These are phyloP conservation scores for Zophobas atratus DNA, from an alignment of 1,140 invertebrate genomes.

Conservation along the genomic window DNA sequence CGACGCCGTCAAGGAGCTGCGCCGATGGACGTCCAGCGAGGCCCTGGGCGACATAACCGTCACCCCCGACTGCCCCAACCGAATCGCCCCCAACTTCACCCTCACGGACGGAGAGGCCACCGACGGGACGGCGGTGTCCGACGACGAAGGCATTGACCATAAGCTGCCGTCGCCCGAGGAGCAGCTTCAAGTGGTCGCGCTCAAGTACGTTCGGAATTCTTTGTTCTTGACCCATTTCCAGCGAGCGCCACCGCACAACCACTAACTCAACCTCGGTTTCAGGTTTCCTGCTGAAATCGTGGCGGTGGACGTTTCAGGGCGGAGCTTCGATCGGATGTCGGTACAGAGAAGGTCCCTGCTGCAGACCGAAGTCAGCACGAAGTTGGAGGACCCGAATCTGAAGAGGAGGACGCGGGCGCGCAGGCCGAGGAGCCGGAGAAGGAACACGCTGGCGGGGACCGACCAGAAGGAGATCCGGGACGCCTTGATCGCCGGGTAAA, in stretches of 20 bases:
- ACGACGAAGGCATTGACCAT: slow-evolving; percentile 84
- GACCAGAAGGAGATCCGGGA: slow-evolving; percentile 89
- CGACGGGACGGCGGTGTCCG: slow-evolving; percentile 70
- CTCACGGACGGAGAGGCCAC: slow-evolving; percentile 70
- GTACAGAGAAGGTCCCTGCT: slow-evolving; percentile 84
- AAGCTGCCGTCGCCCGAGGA: slow-evolving; percentile 87
- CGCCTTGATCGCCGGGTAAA: slow-evolving; percentile 81
- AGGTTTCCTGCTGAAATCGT: slow-evolving; percentile 91
- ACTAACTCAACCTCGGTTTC: slow-evolving; percentile 44
- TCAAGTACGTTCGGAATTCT: slow-evolving; percentile 76
- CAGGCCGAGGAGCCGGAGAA: slow-evolving; percentile 83
- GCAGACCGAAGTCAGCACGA: slow-evolving; percentile 67
- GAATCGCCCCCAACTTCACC: slow-evolving; percentile 69
- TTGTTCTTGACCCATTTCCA: slow-evolving; percentile 38
- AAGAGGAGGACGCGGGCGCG: slow-evolving; percentile 81
- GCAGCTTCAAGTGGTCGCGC: slow-evolving; percentile 83
- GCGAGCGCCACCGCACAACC: slow-evolving; percentile 13
- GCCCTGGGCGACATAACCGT: slow-evolving; percentile 87
- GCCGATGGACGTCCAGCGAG: slow-evolving; percentile 88
- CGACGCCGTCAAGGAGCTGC: slow-evolving; percentile 82
- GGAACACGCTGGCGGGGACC: slow-evolving; percentile 91
- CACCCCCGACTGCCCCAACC: slow-evolving; percentile 79
- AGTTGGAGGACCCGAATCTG: slow-evolving; percentile 71
- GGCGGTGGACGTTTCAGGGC: slow-evolving; percentile 88
- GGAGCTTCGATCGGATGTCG: slow-evolving; percentile 89